Percentiles rank a stretch among this genome's conserved stretches.
These are phyloP conservation scores for Hyles euphorbiae DNA, from an alignment of 1,140 invertebrate species.

Conservation along the genomic window DNA sequence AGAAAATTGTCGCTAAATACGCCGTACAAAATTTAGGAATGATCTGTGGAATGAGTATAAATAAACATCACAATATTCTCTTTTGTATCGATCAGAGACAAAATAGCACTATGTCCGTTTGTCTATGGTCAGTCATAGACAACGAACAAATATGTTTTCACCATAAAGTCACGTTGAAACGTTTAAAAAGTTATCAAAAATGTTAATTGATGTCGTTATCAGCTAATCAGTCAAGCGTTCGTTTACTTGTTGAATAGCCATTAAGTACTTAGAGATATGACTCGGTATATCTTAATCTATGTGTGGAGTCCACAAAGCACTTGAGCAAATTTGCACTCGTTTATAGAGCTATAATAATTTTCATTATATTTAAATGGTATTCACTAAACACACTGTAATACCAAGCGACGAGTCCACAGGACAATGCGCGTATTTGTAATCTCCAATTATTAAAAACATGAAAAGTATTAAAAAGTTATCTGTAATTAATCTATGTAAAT, in stretches of 20 bases:
- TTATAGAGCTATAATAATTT: background rate
- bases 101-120: slow-evolving; percentile 9
- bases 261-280: slow-evolving; percentile 32
- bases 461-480: too few species aligned
- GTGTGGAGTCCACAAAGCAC: slow-evolving; percentile 17
- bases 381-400: too few species aligned
- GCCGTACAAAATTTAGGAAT: slow-evolving; percentile 29
- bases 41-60: slow-evolving; percentile 31
- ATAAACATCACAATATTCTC: slow-evolving; percentile 9
- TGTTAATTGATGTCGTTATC: slow-evolving; percentile 25
- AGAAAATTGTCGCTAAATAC: too few species aligned
- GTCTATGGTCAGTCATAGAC: slow-evolving; percentile 13
- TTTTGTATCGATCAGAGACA: slow-evolving; percentile 5
- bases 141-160: slow-evolving; percentile 4
- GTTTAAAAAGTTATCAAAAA: slow-evolving; percentile 31
- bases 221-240: slow-evolving; percentile 38
- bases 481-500: too few species aligned
- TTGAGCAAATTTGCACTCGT: slow-evolving; percentile 24
- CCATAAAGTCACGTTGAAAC: background rate
- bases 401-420: too few species aligned
- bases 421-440: too few species aligned
- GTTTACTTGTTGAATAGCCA: slow-evolving; percentile 11
- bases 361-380: too few species aligned
- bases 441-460: too few species aligned
- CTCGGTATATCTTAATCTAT: slow-evolving; percentile 25